These are phyloP conservation scores for Amazona finschi DNA, from an alignment of 2,797 vertebrate genomes.

Conservation along the genomic window DNA sequence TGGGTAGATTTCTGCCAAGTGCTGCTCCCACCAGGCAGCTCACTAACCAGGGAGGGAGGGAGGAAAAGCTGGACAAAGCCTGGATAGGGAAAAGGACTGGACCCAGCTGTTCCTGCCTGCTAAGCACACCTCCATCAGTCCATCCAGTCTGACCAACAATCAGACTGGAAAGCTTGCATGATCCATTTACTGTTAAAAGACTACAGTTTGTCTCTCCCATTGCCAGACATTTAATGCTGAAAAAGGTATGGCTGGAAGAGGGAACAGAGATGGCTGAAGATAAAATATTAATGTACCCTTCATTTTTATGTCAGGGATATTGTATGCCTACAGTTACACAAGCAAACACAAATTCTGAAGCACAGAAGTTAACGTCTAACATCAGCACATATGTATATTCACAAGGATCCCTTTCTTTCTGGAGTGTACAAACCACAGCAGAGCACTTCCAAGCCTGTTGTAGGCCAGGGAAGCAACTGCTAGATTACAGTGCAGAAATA, in stretches of 20 bases:
- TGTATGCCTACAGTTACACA: background rate
- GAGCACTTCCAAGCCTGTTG: background rate
- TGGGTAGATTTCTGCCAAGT: background rate
- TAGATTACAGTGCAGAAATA: conserved; percentile 16
- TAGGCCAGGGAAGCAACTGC: background rate
- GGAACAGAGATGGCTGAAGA: background rate
- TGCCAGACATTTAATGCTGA: fast-evolving
- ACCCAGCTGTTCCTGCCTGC: fast-evolving
- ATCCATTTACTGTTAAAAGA: background rate
- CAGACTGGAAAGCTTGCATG: background rate
- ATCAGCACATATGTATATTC: background rate
- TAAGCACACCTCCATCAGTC: background rate
- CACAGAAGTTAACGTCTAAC: background rate
- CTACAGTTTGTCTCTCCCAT: background rate
- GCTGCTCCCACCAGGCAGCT: fast-evolving
- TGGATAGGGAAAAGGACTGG: background rate
- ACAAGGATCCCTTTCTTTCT: background rate
- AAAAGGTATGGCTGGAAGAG: background rate
- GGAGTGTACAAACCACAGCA: background rate
- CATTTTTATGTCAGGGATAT: background rate
- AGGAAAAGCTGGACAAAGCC: background rate
- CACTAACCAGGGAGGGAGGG: too few species aligned
- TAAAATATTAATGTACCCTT: background rate
- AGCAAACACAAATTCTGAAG: background rate
- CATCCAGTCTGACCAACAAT: background rate